Conservation (phyloP, 2,113 vertebrate species). For the Odobenus rosmarus region DNA sequence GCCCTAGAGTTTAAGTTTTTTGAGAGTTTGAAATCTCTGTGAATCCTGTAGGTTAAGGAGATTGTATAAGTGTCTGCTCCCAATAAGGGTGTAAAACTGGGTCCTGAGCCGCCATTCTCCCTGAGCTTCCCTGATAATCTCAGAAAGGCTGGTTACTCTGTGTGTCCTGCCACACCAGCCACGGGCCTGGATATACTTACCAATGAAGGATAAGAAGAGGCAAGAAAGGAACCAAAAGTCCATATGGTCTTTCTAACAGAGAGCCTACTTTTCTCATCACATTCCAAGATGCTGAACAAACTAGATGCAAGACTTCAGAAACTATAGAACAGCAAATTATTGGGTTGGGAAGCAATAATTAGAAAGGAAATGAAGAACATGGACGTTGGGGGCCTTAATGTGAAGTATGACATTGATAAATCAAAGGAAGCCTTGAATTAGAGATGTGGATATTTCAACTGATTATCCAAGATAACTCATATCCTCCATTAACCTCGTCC, state of each 20-base stretch:
- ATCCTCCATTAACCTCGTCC: constrained; percentile 69
- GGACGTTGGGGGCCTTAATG: constrained; percentile 81
- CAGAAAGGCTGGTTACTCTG: background rate
- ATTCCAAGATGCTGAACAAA: constrained; percentile 81
- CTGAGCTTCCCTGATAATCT: background rate
- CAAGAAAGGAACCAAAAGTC: constrained; percentile 35
- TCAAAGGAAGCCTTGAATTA: constrained; percentile 85
- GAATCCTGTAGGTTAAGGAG: background rate
- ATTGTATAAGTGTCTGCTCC: background rate
- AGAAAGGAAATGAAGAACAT: constrained; percentile 88
- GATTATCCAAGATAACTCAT: constrained; percentile 80
- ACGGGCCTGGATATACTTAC: background rate
- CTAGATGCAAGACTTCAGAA: constrained; percentile 78
- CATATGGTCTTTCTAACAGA: constrained; percentile 34
- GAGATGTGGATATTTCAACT: constrained; percentile 82
- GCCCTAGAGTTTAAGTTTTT: background rate
- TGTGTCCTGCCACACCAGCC: background rate
- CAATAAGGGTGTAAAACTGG: background rate
- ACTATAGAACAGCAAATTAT: constrained; percentile 79
- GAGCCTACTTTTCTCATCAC: constrained; percentile 47
- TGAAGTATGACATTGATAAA: constrained; percentile 86
- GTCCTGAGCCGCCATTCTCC: background rate
- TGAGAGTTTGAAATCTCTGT: background rate
- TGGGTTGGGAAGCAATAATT: constrained; percentile 80
- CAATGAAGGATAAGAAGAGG: background rate